Base-by-base conservation (phyloP, 2,888 invertebrate species). In the Brenthis hecate region DNA sequence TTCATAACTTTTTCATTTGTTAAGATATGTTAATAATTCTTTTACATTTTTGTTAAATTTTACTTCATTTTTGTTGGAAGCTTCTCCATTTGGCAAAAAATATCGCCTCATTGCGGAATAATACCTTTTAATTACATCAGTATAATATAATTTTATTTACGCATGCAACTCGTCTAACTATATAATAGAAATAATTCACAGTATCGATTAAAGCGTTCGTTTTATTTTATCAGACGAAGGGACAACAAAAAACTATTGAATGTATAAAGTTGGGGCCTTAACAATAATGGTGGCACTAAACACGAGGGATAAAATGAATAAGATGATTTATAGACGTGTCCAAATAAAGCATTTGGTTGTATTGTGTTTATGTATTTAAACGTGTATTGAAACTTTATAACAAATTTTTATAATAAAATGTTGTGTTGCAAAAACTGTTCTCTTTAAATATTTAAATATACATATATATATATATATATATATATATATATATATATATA, bases 311-410 rank as follows among this genome's bases (percentile, higher is more conserved):
- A 72, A 76, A 78, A 89, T 88, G 86, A 90, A 88, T 85, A 83
- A 80, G 79, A 88, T 89, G 88, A 92, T 91, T 87, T 91, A 91
- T 89, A 73, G 78, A 78, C 73, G 78, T 85, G 87, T 87, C 85
- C 13, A 68, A 71, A 68, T 68, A 69, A 71, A 43, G 23, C 36
- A 50, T 54, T 60, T 19, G 50, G 47, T 36, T 13, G 36, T 48
- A 13, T 23, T 13, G 1, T 19, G n/a, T 47, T 19, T 36, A 60
- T 54, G 53, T 54, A 19, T 47, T 50, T 6, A 43, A 60, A 50
- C 32, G 23, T 65, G 55, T 43, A 6, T 50, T 62, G 32, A 36
- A 53, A 43, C 19, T 51, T 51, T 43, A 43, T 43, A 43, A 8
- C 8, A n/a, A n/a, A n/a, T n/a, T n/a, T n/a, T n/a, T n/a, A n/a